Percentiles rank a stretch among this genome's conserved stretches.
Conservation (phyloP, 1,140 invertebrate genomes). For the Drepana arcuata region DNA sequence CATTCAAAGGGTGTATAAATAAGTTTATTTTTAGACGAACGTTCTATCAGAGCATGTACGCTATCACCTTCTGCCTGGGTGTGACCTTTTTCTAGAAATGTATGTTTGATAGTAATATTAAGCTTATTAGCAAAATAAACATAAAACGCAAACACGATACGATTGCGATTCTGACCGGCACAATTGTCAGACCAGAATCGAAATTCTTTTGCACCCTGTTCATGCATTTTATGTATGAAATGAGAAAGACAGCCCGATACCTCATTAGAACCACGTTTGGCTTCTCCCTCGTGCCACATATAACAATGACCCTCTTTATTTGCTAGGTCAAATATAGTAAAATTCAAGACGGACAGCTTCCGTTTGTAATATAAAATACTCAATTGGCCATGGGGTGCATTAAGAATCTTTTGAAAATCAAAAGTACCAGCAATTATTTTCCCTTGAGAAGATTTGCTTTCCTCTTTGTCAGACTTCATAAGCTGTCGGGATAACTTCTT, state of each 20-base stretch:
- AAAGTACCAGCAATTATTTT: conserved; percentile 1
- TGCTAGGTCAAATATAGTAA: background rate
- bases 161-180: background rate
- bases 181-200: conserved; percentile 4
- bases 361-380: background rate
- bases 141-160: background rate
- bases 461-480: too few relatives aligned
- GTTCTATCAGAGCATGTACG: conserved; percentile 6
- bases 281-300: conserved; percentile 9
- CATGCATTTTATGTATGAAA: conserved; percentile 2
- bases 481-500: too few relatives aligned
- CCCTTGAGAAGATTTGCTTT: too few relatives aligned
- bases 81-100: conserved; percentile 7
- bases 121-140: background rate
- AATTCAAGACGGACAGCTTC: background rate
- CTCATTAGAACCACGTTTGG: conserved; percentile 10
- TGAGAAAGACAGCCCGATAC: conserved; percentile 8
- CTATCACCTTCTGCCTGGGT: conserved; percentile 7
- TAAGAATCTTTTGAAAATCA: background rate
- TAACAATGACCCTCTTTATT: conserved; percentile 5
- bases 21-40: conserved; percentile 1
- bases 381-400: conserved; percentile 2
- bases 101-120: conserved; percentile 1
- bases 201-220: conserved; percentile 2
- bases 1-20: conserved; percentile 2